These are phyloP conservation scores for Crambe crambe DNA, from an alignment of 37 sponge, comb jelly and placozoan genomes.

Conservation along the genomic window DNA sequence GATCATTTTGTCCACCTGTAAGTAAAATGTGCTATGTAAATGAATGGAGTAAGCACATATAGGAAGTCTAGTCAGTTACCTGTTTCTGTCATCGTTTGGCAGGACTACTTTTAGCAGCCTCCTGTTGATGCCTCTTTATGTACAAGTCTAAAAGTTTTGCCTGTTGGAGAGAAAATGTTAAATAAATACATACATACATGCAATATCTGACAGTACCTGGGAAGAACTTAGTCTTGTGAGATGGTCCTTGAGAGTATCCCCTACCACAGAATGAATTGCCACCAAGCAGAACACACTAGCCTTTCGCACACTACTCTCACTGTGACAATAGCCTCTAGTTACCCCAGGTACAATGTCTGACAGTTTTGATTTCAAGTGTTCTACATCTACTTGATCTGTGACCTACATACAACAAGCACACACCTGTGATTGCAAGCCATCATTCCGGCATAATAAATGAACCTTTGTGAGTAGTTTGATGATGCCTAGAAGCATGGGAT, in stretches of 20 bases:
- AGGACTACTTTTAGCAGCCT: not conserved
- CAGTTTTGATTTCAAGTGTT: slow-evolving; percentile 22
- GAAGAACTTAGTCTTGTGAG: slow-evolving; percentile 71
- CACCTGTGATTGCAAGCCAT: not conserved
- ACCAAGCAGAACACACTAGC: slow-evolving; percentile 95
- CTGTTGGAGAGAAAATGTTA: slow-evolving; percentile 18
- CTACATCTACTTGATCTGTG: slow-evolving; percentile 3
- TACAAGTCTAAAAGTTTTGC: slow-evolving; percentile 78
- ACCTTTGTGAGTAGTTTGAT: slow-evolving; percentile 85
- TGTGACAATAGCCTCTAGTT: slow-evolving; percentile 69
- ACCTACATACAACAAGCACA: no score
- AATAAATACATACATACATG: not conserved
- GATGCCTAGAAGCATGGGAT: slow-evolving; percentile 62
- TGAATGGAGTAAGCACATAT: no score
- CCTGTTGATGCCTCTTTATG: slow-evolving; percentile 66
- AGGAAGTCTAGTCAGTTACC: no score
- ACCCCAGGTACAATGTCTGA: slow-evolving; percentile 37
- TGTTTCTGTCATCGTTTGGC: not conserved
- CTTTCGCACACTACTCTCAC: slow-evolving; percentile 84
- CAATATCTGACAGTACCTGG: slow-evolving; percentile 49
- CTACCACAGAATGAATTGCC: slow-evolving; percentile 73
- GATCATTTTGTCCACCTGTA: no score
- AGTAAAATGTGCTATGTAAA: no score
- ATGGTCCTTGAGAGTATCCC: slow-evolving; percentile 65
- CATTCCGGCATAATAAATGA: not conserved